Evolutionary conservation across 2,888 invertebrate species (phyloP).

Genomic region (Sepioteuthis lessoniana): DNA sequence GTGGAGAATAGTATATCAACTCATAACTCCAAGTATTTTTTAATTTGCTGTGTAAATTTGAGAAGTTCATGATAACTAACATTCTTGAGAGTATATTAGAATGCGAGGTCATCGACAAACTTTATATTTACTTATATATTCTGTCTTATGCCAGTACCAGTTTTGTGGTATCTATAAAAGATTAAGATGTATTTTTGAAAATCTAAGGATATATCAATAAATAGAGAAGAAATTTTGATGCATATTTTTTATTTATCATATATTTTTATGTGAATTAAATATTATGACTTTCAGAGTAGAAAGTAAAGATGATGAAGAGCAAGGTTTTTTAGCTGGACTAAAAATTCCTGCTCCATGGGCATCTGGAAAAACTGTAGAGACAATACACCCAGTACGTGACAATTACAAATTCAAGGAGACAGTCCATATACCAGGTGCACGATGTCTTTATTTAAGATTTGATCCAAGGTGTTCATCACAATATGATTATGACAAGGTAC

Average conservation of each 20-base stretch:
- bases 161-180: not conserved
- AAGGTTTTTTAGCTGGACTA: constrained; percentile 72
- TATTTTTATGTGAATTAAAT: not conserved
- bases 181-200: not conserved
- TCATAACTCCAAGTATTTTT: no score
- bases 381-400: constrained; percentile 75
- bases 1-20: no score
- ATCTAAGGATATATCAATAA: not conserved
- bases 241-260: not conserved
- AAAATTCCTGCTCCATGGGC: constrained; percentile 75
- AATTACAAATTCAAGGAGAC: constrained; percentile 75
- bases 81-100: no score
- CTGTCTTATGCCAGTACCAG: not conserved
- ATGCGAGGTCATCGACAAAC: no score
- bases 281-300: constrained; percentile 52
- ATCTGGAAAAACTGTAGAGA: constrained; percentile 73
- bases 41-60: no score
- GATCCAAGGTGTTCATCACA: constrained; percentile 75
- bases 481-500: constrained; percentile 76
- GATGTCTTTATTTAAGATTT: constrained; percentile 74
- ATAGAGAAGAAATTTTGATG: not conserved
- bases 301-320: constrained; percentile 66
- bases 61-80: no score
- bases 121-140: not conserved
- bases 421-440: constrained; percentile 74